These are phyloP conservation scores for Meles meles DNA, from an alignment of 2,113 vertebrate genomes.

Conservation along the genomic window DNA sequence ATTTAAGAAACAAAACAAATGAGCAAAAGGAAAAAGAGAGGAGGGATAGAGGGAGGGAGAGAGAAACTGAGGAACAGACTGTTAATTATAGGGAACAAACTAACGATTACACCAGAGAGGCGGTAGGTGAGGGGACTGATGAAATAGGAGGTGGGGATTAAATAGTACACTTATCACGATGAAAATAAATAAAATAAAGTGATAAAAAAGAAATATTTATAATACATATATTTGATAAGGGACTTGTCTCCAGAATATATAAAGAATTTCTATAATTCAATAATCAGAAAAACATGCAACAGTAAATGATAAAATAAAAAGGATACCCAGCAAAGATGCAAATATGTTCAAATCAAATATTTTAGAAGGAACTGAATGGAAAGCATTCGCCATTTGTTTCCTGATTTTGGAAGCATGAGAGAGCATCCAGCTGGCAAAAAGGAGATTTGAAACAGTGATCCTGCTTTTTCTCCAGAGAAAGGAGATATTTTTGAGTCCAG, in stretches of 20 bases:
- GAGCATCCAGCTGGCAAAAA: not conserved
- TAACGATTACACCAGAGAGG: not conserved
- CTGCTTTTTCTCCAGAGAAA: not conserved
- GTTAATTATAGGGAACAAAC: not conserved
- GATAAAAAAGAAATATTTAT: not conserved
- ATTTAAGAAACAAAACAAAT: not conserved
- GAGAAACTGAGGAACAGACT: not conserved
- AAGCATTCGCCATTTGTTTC: not conserved
- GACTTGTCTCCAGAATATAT: not conserved
- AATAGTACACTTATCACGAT: not conserved
- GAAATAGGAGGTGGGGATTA: not conserved
- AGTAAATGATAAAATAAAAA: not conserved
- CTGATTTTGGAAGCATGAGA: not conserved
- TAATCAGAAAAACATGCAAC: not conserved
- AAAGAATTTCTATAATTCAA: not conserved
- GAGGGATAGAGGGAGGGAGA: not conserved
- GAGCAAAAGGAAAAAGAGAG: not conserved
- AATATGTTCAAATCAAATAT: not conserved
- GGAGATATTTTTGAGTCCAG: not conserved
- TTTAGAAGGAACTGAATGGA: not conserved
- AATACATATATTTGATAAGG: not conserved
- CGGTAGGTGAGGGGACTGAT: not conserved
- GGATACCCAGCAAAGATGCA: not conserved
- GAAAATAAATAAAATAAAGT: not conserved
- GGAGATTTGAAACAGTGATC: not conserved